Base-by-base conservation (phyloP, 2,888 invertebrate genomes). In the Eupithecia subfuscata region DNA sequence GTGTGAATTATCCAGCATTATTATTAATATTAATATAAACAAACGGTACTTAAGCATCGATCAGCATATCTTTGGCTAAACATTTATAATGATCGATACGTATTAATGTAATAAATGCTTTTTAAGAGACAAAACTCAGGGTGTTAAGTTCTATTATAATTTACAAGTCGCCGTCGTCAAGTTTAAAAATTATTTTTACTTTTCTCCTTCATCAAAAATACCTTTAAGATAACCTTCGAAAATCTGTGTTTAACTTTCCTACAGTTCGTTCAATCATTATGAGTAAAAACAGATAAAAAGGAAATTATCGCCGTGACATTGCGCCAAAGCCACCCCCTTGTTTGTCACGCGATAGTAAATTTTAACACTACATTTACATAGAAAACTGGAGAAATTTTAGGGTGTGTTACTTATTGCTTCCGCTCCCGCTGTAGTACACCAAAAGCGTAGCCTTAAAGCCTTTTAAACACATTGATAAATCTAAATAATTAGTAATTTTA, bases 341-440 rank as follows among this genome's bases (percentile, higher is more conserved):
- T 64, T 77, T 76, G 85, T 83, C 86, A 86, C 86, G 85, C 85
- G 82, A 86, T 81, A 71, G 75, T 79, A 78, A 79, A 73, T 70
- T 73, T 34, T n/a, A 40, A 14, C 40, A 73, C 52, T 5, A 34
- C 14, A 70, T 60, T 48, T 34, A 70, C 56, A 65, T 16, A 52
- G 40, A 69, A 69, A 43, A 18, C 70, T 30, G 60, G 22, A 56
- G 40, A 22, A 40, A 18, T 48, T 67, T 60, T 60, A 56, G 12
- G 56, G 60, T 60, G 56, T 22, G 22, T n/a, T n/a, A n/a, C n/a
- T n/a, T n/a, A n/a, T n/a, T n/a, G 30, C 30, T 30, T 30, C 30
- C 30, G 30, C 30, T 30, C 30, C 30, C 30, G 30, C 30, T 30
- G 30, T 30, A 14, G 30, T 30, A 14, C 16, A 45, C 43, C 6